phyloP scores from a whole-genome alignment of 2,888 invertebrate genomes.

The Dioctria rufipes region DNA sequence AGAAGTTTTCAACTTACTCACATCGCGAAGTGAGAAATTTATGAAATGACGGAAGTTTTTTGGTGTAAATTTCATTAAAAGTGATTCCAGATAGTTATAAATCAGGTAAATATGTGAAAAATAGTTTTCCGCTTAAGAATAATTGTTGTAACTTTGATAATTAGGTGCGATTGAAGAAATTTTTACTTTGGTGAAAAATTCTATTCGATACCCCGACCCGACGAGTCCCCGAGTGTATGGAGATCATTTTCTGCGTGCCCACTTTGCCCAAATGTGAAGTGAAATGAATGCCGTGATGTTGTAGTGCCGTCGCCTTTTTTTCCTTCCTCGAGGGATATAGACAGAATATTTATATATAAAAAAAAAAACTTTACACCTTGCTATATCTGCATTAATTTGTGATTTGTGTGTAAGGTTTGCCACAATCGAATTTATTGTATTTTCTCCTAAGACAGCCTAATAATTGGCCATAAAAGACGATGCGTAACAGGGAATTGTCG shows the following conservation, averaged over 20 bases:
- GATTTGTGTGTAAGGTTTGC: not conserved
- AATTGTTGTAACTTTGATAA: constrained; percentile 7
- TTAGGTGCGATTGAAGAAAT: constrained; percentile 23
- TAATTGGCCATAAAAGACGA: not conserved
- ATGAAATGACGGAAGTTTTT: constrained; percentile 45
- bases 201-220: not conserved
- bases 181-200: constrained; percentile 20
- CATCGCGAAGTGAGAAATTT: constrained; percentile 36
- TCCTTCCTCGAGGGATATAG: constrained; percentile 23
- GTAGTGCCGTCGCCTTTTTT: constrained; percentile 10
- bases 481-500: not conserved
- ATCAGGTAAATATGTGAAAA: constrained; percentile 40
- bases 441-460: not conserved
- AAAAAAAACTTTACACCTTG: not conserved
- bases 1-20: not conserved
- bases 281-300: not conserved
- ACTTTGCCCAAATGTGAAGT: constrained; percentile 3
- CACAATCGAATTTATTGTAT: not conserved
- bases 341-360: not conserved
- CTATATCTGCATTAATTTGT: not conserved
- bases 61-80: constrained; percentile 37
- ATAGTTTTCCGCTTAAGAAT: not conserved
- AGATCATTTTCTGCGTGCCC: constrained; percentile 27
- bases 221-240: not conserved
- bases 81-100: constrained; percentile 1